A percentile compares a stretch with the other conserved stretches of the same genome.
These are phyloP conservation scores for Xenentodon cancila DNA, from an alignment of 2,797 vertebrate genomes.

Conservation along the genomic window DNA sequence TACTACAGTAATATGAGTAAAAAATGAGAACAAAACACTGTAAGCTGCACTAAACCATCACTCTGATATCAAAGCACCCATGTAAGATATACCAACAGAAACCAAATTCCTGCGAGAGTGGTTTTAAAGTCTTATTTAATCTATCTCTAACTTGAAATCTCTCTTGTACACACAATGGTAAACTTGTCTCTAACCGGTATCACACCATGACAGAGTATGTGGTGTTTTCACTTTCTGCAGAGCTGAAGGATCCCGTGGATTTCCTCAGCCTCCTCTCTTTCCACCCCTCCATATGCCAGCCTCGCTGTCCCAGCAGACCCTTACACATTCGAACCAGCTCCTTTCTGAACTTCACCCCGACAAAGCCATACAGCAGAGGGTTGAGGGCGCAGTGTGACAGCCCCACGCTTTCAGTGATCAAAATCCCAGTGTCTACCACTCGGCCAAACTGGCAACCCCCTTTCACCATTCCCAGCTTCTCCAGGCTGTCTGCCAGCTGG, in stretches of 20 bases:
- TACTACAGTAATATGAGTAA: background rate
- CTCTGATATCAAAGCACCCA: constrained; percentile 19
- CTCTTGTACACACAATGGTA: background rate
- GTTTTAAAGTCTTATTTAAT: constrained; percentile 8
- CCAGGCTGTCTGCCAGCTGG: constrained; percentile 77
- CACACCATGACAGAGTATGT: constrained; percentile 80
- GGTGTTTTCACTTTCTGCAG: constrained; percentile 81
- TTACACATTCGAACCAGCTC: constrained; percentile 81
- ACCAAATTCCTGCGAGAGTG: constrained; percentile 14
- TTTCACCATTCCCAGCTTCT: constrained; percentile 53
- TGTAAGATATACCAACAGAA: background rate
- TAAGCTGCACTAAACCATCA: constrained; percentile 8
- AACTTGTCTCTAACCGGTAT: background rate
- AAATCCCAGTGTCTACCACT: constrained; percentile 76
- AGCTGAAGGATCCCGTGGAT: constrained; percentile 64
- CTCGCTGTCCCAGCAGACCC: constrained; percentile 62
- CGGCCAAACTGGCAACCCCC: constrained; percentile 64
- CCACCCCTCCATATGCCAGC: constrained; percentile 47
- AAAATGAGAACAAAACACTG: background rate
- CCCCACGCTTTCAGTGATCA: constrained; percentile 82
- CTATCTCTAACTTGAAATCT: background rate
- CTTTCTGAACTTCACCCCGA: constrained; percentile 85
- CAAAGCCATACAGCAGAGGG: constrained; percentile 86
- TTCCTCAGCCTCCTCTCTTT: constrained; percentile 49
- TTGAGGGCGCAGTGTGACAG: constrained; percentile 86